Conservation (phyloP, 2,888 invertebrate species). For the Leptopilina myrica region DNA sequence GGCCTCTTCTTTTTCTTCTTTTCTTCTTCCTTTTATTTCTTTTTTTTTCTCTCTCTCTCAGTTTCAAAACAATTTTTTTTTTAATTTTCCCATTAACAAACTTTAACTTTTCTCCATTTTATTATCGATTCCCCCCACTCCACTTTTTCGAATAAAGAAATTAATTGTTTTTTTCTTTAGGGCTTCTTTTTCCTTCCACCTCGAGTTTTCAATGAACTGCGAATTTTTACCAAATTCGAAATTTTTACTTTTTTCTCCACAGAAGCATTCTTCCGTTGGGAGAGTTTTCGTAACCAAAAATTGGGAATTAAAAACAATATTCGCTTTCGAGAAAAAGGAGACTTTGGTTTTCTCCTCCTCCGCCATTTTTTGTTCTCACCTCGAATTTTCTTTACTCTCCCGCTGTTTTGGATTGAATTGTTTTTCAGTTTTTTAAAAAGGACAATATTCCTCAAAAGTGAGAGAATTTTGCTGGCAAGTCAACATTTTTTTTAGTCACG, state of each 20-base stretch:
- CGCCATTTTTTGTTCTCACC: slow-evolving; percentile 4
- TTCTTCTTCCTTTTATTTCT: slow-evolving; percentile 48
- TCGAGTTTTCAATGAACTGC: too few species aligned
- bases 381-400: slow-evolving; percentile 15
- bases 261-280: too few species aligned
- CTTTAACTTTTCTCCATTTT: not conserved
- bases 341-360: too few species aligned
- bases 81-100: not conserved
- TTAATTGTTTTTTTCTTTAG: too few species aligned
- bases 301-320: too few species aligned
- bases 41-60: slow-evolving; percentile 60
- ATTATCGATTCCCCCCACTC: too few species aligned
- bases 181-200: too few species aligned
- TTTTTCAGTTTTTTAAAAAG: slow-evolving; percentile 39
- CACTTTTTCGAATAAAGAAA: too few species aligned
- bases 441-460: not conserved
- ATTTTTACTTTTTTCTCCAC: too few species aligned
- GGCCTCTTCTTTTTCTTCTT: slow-evolving; percentile 53
- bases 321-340: too few species aligned
- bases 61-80: slow-evolving; percentile 4
- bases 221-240: too few species aligned
- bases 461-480: not conserved
- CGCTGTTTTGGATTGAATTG: slow-evolving; percentile 45
- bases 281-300: not conserved
- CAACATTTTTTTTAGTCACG: too few species aligned